Evolutionary conservation across 2,888 invertebrate genomes (phyloP).

Genomic region (Crioceris asparagi): DNA sequence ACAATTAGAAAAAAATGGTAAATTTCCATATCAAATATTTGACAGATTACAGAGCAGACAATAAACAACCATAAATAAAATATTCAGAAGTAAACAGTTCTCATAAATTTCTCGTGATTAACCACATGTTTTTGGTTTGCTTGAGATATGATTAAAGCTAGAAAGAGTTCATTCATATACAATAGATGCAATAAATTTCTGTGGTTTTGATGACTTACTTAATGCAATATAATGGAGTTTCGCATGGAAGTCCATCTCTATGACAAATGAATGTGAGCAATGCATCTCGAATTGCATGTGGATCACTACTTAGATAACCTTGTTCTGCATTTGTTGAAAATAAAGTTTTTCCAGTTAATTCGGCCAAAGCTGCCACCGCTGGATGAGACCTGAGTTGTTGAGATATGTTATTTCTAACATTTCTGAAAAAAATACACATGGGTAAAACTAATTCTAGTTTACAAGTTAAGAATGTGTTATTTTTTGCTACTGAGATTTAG

Average conservation of each 20-base stretch:
- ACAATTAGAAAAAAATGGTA: too few species aligned
- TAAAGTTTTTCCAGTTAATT: conserved; percentile 50
- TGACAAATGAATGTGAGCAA: conserved; percentile 80
- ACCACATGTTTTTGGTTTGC: too few species aligned
- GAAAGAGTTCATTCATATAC: too few species aligned
- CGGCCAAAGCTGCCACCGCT: conserved; percentile 59
- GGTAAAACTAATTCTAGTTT: conserved; percentile 1
- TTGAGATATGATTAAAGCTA: too few species aligned
- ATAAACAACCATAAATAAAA: too few species aligned
- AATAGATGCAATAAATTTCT: too few species aligned
- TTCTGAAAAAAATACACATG: conserved; percentile 33
- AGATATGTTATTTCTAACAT: conserved; percentile 48
- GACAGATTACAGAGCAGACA: too few species aligned
- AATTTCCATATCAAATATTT: too few species aligned
- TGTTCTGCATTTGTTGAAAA: conserved; percentile 55
- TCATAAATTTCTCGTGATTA: too few species aligned
- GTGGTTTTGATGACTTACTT: conserved; percentile 31
- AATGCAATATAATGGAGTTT: conserved; percentile 39
- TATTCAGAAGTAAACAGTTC: too few species aligned
- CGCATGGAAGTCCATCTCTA: conserved; percentile 68
- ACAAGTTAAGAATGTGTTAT: background rate
- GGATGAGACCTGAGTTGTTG: conserved; percentile 62
- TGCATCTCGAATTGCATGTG: conserved; percentile 67
- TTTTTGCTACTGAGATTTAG: background rate
- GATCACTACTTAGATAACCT: conserved; percentile 46